These are phyloP conservation scores for Xenopus petersii DNA, from an alignment of 2,797 vertebrate species.

Conservation along the genomic window DNA sequence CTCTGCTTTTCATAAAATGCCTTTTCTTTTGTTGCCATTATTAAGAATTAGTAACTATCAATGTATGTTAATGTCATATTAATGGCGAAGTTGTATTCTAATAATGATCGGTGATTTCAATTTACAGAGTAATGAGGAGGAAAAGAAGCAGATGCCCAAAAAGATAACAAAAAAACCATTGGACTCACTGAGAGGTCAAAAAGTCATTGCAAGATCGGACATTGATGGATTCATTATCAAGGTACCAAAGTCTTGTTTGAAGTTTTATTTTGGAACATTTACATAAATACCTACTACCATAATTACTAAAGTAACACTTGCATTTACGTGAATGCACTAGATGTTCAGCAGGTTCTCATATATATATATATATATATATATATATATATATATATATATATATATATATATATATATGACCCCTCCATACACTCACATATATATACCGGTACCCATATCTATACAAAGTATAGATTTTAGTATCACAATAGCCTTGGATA, in stretches of 20 bases:
- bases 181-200: constrained; percentile 64
- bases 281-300: too few relatives aligned
- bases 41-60: neutral
- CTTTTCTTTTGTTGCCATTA: neutral
- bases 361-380: too few relatives aligned
- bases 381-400: too few relatives aligned
- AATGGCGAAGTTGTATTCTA: neutral
- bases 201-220: constrained; percentile 73
- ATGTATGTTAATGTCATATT: neutral
- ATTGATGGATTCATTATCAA: constrained; percentile 74
- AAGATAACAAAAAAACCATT: constrained; percentile 53
- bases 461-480: too few relatives aligned
- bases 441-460: too few relatives aligned
- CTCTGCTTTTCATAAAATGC: neutral
- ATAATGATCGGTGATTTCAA: neutral
- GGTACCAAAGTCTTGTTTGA: constrained; percentile 55
- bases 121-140: constrained; percentile 51
- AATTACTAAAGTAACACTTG: too few relatives aligned
- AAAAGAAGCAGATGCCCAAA: constrained; percentile 42
- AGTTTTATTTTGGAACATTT: too few relatives aligned
- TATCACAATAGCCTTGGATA: too few relatives aligned
- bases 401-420: too few relatives aligned
- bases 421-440: too few relatives aligned
- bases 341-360: too few relatives aligned
- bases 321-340: too few relatives aligned